Evolutionary conservation across 2,888 invertebrate species (phyloP), one percentile per base, ranked within the genome.

Genomic region (Pimpla rufipes): DNA sequence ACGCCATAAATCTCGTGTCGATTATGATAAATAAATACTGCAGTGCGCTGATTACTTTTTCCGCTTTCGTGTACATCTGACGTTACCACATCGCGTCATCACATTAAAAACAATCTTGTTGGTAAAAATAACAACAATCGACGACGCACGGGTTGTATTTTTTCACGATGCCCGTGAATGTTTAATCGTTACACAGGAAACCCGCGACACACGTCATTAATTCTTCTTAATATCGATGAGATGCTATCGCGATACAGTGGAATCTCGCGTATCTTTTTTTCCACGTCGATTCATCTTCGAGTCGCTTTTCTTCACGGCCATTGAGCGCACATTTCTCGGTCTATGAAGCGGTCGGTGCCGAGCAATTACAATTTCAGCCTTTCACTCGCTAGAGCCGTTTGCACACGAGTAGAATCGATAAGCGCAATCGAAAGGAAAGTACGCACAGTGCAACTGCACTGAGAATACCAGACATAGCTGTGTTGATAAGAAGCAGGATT

Each of bases 371-470:
- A 77, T 59, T 66, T 50, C 23, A 23, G 79, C 79, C 76, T 79
- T 83, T 76, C 79, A 80, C 79, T 77, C 45, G 71, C 66, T 55
- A 37, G 37, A 64, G 64, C 42, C 59, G 70, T 79, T 79, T 47
- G 21, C 57, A 68, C 45, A 55, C 75, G 66, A 29, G 42, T 66
- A 71, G 71, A 79, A 76, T 66, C 70, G 70, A 76, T 71, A 70
- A 11, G 67, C 66, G 66, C 75, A 29, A 83, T 76, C 71, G 70
- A 67, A 73, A 59, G 70, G 64, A 83, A 76, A 79, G 79, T 79
- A 71, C 66, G 52, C 55, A 35, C 45, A 11, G 35, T 68, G 73
- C 59, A 68, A 66, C 74, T 52, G 62, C 45, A 71, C 23, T 2
- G 42, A 29, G 29, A 57, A 29, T 42, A 45, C 47, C 52, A 45